Percentiles rank a stretch among this genome's conserved stretches.
Conservation (phyloP, 2,888 invertebrate genomes). For the Nomada flava region DNA sequence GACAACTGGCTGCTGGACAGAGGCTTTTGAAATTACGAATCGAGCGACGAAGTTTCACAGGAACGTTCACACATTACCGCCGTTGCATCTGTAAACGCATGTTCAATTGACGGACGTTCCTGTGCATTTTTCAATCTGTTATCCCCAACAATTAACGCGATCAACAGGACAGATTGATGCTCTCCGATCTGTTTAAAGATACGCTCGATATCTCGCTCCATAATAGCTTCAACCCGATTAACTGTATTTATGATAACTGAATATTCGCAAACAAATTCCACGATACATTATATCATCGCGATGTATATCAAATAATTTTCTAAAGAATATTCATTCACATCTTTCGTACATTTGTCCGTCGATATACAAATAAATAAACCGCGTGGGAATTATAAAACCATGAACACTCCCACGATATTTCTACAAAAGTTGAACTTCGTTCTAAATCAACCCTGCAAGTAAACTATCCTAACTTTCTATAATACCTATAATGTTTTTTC, state of each 20-base stretch:
- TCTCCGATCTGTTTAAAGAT: background rate
- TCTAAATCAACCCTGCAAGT: no score
- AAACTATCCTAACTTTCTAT: no score
- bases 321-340: no score
- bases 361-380: no score
- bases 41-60: background rate
- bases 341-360: no score
- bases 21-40: slow-evolving; percentile 6
- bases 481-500: background rate
- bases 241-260: background rate
- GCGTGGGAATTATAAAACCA: no score
- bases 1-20: slow-evolving; percentile 25
- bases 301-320: no score
- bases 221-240: background rate
- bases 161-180: slow-evolving; percentile 2
- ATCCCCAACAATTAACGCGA: slow-evolving; percentile 18
- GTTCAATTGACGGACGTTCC: slow-evolving; percentile 4
- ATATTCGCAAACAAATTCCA: background rate
- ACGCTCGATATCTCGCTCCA: slow-evolving; percentile 9
- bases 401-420: no score
- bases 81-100: background rate
- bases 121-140: slow-evolving; percentile 13
- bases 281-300: background rate
- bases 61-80: background rate
- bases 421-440: no score